Base-by-base conservation (phyloP, 2,888 invertebrate species). In the Dorcus hopei region DNA sequence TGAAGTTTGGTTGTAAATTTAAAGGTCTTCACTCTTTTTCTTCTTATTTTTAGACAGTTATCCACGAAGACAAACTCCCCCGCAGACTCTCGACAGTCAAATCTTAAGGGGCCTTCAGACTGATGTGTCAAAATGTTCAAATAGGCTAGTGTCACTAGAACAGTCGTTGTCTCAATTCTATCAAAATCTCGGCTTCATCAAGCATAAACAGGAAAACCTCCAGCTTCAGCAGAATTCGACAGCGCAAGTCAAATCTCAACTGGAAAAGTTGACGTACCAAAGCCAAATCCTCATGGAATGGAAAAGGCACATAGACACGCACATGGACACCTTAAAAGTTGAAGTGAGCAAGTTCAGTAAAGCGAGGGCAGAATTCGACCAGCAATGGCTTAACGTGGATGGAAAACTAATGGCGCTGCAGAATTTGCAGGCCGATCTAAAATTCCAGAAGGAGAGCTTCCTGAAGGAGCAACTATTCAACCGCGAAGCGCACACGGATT, bases 281-380 rank as follows among this genome's bases (percentile, higher is more conserved):
- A 68, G 62, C 47, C 68, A 83, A 81, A 79, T 81, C 63, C 63
- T 82, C n/a, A 79, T 80, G 64, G 79, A 82, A 63, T 84, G 83
- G 77, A 82, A 81, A 72, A 71, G 81, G 62, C 74, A 76, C 1
- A 80, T 81, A 1, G 82, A 80, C 62, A 77, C 80, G 77, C 72
- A 82, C 52, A 70, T 83, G 54, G 82, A 83, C 65, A 80, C 78
- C 54, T 67, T 83, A 0, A 80, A 81, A 43, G 80, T 79, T n/a
- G 64, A 68, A 33, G 19, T 69, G 5, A 51, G 58, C 4, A 39
- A 43, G 3, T 54, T 64, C 4, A 64, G 68, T 9, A 65, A 66
- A 33, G 49, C 59, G 8, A 70, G 65, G 53, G 11, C 33, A 4
- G 56, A 52, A 9, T 23, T 52, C 9, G 38, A 59, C 7, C 45